Conservation (phyloP, 37 sponge, comb jelly and placozoan species). For the Diacarnus erythraeanus region DNA sequence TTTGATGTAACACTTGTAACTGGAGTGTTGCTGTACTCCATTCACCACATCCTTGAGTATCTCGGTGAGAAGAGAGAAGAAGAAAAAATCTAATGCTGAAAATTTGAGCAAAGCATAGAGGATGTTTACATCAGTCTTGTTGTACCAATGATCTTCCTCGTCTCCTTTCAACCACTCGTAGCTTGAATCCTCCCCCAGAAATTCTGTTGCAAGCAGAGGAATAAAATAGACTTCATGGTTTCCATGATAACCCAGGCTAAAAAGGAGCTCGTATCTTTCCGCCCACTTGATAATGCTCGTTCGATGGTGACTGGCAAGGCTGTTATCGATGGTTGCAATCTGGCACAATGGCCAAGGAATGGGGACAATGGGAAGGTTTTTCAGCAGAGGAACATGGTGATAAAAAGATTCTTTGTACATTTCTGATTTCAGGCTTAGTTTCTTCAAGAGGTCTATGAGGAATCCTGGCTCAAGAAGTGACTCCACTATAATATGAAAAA, state of each 20-base stretch:
- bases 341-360: constrained; percentile 6
- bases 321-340: neutral
- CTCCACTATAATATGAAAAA: neutral
- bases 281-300: constrained; percentile 45
- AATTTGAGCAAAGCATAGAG: constrained; percentile 42
- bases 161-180: constrained; percentile 23
- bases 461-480: constrained; percentile 23
- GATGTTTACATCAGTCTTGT: neutral
- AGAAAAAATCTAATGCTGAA: constrained; percentile 50
- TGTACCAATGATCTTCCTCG: constrained; percentile 8
- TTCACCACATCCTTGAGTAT: constrained; percentile 23
- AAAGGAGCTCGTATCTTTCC: constrained; percentile 46
- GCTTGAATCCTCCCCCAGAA: constrained; percentile 10
- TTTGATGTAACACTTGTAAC: constrained; percentile 23
- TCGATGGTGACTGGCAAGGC: neutral
- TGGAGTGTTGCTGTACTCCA: neutral
- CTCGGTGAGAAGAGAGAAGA: constrained; percentile 35
- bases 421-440: neutral
- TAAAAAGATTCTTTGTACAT: neutral
- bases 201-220: constrained; percentile 38
- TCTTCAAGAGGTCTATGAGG: constrained; percentile 21
- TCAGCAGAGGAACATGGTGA: neutral
- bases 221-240: constrained; percentile 43
- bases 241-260: constrained; percentile 22
- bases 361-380: constrained; percentile 30